phyloP scores from a whole-genome alignment of 2,797 vertebrate genomes.

The Protosalanx chinensis region DNA sequence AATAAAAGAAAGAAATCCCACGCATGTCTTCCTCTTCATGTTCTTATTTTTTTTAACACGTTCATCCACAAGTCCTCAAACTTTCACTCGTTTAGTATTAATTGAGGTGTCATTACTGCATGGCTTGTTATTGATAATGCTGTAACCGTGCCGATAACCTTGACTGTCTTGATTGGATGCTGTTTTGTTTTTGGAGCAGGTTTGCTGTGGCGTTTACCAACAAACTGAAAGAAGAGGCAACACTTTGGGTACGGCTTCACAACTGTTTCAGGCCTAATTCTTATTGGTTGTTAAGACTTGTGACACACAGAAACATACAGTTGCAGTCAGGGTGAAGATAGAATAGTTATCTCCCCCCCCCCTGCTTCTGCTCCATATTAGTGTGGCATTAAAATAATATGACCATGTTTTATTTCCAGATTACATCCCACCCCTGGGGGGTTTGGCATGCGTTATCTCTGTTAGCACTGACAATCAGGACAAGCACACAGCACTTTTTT shows the following conservation, averaged over 20 bases:
- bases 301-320: neutral
- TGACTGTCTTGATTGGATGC: slow-evolving; percentile 23
- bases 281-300: neutral
- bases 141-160: neutral
- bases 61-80: slow-evolving; percentile 41
- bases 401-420: slow-evolving; percentile 62
- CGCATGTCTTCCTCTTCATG: slow-evolving; percentile 49
- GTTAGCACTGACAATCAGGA: slow-evolving; percentile 61
- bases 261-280: slow-evolving; percentile 14
- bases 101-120: slow-evolving; percentile 18
- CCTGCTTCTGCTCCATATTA: slow-evolving; percentile 49
- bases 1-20: slow-evolving; percentile 48
- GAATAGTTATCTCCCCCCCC: neutral
- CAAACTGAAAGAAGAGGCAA: slow-evolving; percentile 80
- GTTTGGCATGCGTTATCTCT: slow-evolving; percentile 59
- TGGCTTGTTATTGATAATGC: neutral
- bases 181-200: slow-evolving; percentile 65
- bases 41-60: slow-evolving; percentile 37
- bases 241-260: slow-evolving; percentile 79
- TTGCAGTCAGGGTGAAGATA: neutral
- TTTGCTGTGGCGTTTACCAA: slow-evolving; percentile 90
- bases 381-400: slow-evolving; percentile 65
- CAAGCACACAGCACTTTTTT: slow-evolving; percentile 49
- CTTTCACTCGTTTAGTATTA: slow-evolving; percentile 24
- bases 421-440: slow-evolving; percentile 52